Base-by-base conservation (phyloP, 2,888 invertebrate species). In the Muschampia plurimacula region DNA sequence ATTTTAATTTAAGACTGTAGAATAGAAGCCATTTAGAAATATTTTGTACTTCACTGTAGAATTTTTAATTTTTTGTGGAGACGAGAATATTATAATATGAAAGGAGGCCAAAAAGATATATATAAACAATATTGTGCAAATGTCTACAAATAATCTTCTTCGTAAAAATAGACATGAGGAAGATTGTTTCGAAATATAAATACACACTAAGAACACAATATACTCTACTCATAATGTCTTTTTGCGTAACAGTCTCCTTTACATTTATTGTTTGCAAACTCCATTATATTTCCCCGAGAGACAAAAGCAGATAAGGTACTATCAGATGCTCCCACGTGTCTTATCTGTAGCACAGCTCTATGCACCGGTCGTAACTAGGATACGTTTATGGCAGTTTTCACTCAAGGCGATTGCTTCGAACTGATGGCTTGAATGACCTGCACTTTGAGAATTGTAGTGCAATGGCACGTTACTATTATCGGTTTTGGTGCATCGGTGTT, bases 381-480 rank as follows among this genome's bases (percentile, higher is more conserved):
- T 77, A 80, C 87, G 86, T 91, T 91, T 92, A 93, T 92, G 91
- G 91, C 91, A 90, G 89, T 90, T 91, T 92, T 93, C 93, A 93
- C 93, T 93, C 92, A 92, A 84, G 85, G 79, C 88, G 91, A 93
- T 92, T 93, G 92, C 90, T 86, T 85, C 84, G 82, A 6, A 83
- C 79, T 81, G 82, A 80, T 80, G 81, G 81, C 83, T 69, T 80
- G 84, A 87, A 87, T 87, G 87, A 85, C 86, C 85, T 79, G 82
- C 78, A 78, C 76, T 71, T 76, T 3, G 72, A 28, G 72, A 36
- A 71, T 82, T 83, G 84, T 88, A 90, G 89, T 90, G 90, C 91
- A 89, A 84, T 90, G 87, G 88, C 88, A 87, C 89, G 90, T 88
- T 81, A 74, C 77, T 73, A 74, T 75, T 78, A 79, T 73, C 70